phyloP scores from a whole-genome alignment of 2,797 vertebrate genomes.

The Coendou prehensilis region DNA sequence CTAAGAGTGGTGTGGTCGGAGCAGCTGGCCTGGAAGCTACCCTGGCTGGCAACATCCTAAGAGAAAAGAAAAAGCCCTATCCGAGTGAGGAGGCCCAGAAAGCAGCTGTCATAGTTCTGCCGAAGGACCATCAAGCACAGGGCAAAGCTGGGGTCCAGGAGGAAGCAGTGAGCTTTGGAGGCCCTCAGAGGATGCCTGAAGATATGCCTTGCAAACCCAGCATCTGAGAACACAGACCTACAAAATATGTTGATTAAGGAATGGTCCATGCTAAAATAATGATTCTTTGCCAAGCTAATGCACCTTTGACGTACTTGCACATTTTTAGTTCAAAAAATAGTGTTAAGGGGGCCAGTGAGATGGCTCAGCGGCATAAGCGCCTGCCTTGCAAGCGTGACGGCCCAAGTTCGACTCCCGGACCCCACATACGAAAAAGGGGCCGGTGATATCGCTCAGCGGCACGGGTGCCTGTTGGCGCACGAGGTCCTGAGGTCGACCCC shows the following conservation, averaged over 20 bases:
- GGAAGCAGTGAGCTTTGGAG: background rate
- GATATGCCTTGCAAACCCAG: background rate
- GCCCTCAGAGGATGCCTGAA: background rate
- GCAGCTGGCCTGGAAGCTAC: background rate
- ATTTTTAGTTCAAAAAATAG: background rate
- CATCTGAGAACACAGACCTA: background rate
- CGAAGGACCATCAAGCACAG: too few species aligned
- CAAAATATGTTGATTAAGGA: background rate
- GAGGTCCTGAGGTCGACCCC: too few species aligned
- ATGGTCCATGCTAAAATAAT: background rate
- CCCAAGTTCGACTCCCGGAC: too few species aligned
- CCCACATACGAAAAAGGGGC: too few species aligned
- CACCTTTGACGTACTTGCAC: constrained; percentile 26
- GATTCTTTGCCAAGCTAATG: background rate
- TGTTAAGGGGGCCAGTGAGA: too few species aligned
- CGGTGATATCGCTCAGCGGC: too few species aligned
- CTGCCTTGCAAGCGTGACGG: too few species aligned
- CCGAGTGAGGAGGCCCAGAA: background rate
- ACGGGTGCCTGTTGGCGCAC: too few species aligned
- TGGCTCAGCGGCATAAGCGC: too few species aligned
- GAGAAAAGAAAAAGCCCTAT: background rate
- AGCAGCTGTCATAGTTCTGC: background rate
- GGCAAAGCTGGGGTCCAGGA: background rate
- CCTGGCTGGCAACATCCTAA: background rate
- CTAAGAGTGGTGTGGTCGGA: background rate